Percentiles rank a stretch among this genome's conserved stretches.
phyloP scores from a whole-genome alignment of 2,888 invertebrate genomes.

The Drosophila robusta region DNA sequence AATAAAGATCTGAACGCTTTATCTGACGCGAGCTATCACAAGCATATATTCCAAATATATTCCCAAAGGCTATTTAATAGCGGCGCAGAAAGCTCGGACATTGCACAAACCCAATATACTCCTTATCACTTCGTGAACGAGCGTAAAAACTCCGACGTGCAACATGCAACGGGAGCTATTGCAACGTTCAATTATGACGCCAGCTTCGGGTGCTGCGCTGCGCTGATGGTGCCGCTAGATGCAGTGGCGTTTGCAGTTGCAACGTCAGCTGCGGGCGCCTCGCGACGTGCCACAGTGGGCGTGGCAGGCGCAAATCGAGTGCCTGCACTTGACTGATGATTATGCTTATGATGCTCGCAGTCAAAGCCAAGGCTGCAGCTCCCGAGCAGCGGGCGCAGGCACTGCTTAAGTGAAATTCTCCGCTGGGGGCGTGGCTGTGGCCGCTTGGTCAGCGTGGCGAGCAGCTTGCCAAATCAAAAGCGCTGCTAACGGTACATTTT shows the following conservation, averaged over 20 bases:
- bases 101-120: too few species aligned
- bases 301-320: slow-evolving; percentile 31
- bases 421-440: slow-evolving; percentile 26
- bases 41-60: too few species aligned
- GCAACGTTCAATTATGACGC: slow-evolving; percentile 60
- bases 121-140: too few species aligned
- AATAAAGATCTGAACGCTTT: too few species aligned
- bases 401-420: slow-evolving; percentile 40
- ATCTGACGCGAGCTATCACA: too few species aligned
- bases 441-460: slow-evolving; percentile 8
- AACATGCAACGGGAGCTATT: slow-evolving; percentile 28
- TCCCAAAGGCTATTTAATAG: too few species aligned
- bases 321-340: slow-evolving; percentile 51
- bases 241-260: slow-evolving; percentile 22
- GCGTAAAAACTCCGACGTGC: slow-evolving; percentile 1
- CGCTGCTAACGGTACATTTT: slow-evolving; percentile 26
- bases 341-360: slow-evolving; percentile 37
- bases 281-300: slow-evolving; percentile 19
- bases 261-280: slow-evolving; percentile 22
- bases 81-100: too few species aligned
- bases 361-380: slow-evolving; percentile 2
- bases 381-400: neutral
- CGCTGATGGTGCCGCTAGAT: slow-evolving; percentile 47
- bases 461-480: slow-evolving; percentile 16
- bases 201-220: slow-evolving; percentile 20